A percentile compares a stretch with the other conserved stretches of the same genome.
Evolutionary conservation across 2,888 invertebrate genomes (phyloP).

Genomic region (Eupithecia subumbrata): DNA sequence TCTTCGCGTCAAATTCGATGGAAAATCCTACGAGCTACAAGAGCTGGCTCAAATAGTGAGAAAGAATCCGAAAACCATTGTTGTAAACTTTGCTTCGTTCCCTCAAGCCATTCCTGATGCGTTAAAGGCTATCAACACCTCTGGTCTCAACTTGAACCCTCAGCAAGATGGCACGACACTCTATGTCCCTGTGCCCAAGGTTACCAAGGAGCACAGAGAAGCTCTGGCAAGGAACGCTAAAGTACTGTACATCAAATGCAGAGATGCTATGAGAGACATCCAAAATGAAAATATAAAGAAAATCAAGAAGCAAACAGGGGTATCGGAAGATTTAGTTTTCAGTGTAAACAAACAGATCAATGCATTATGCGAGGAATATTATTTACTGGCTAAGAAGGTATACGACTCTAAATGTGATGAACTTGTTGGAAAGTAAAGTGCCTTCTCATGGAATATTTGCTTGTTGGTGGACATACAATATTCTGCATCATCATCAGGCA

Average conservation of each 20-base stretch:
- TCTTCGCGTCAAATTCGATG: constrained; percentile 89
- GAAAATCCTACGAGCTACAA: constrained; percentile 91
- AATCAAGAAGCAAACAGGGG: constrained; percentile 87
- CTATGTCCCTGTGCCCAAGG: constrained; percentile 94
- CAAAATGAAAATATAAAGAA: constrained; percentile 89
- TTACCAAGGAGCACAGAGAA: constrained; percentile 97
- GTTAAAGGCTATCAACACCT: constrained; percentile 88
- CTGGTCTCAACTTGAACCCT: constrained; percentile 96
- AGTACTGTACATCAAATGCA: constrained; percentile 89
- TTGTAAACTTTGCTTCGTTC: constrained; percentile 92
- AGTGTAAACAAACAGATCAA: constrained; percentile 88
- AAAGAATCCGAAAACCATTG: constrained; percentile 93
- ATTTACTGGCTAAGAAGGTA: constrained; percentile 69
- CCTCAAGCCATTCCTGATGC: constrained; percentile 94
- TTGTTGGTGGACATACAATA: not conserved
- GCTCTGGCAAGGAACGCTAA: constrained; percentile 94
- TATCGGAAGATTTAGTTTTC: constrained; percentile 88
- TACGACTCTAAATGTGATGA: constrained; percentile 89
- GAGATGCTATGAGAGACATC: constrained; percentile 89
- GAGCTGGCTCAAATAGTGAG: constrained; percentile 94
- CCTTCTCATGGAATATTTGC: not conserved
- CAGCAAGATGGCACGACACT: constrained; percentile 97
- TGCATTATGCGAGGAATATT: constrained; percentile 87
- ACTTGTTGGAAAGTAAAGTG: constrained; percentile 84
- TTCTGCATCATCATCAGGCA: not conserved